phyloP scores from a whole-genome alignment of 2,797 vertebrate species.

The Rousettus madagascariensis region DNA sequence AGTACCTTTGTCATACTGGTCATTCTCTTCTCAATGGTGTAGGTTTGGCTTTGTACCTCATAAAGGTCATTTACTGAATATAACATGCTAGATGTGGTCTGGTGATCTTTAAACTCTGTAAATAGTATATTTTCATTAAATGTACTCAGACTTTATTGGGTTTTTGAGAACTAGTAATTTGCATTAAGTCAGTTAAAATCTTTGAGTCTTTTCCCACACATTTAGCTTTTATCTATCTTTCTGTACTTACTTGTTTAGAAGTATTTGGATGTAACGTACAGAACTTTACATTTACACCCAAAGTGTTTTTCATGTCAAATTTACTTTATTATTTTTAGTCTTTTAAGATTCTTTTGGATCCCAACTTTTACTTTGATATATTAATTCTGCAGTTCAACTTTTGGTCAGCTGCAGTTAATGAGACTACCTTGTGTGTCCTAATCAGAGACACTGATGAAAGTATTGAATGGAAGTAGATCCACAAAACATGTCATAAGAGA shows the following conservation, averaged over 20 bases:
- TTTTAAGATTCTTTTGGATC: slow-evolving; percentile 29
- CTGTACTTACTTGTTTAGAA: not conserved
- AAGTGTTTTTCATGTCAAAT: not conserved
- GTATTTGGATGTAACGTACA: not conserved
- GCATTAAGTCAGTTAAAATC: slow-evolving; percentile 10
- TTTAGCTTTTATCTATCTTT: slow-evolving; percentile 46
- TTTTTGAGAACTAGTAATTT: slow-evolving; percentile 45
- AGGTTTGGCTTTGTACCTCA: not conserved
- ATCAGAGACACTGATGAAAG: not conserved
- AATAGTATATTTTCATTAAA: slow-evolving; percentile 44
- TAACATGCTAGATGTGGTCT: not conserved
- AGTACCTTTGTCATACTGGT: not conserved
- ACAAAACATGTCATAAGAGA: not conserved
- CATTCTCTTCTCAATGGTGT: not conserved
- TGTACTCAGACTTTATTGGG: not conserved
- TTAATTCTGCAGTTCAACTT: slow-evolving; percentile 2
- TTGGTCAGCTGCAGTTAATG: not conserved
- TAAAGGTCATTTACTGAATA: not conserved
- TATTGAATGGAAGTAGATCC: not conserved
- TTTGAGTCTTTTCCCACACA: not conserved
- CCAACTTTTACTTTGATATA: not conserved
- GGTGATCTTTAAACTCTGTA: not conserved
- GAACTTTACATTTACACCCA: slow-evolving; percentile 28
- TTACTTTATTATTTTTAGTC: slow-evolving; percentile 35
- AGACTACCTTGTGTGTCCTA: slow-evolving; percentile 14